These are phyloP conservation scores for Cephus sareptanus DNA, from an alignment of 2,888 invertebrate species.

Conservation along the genomic window DNA sequence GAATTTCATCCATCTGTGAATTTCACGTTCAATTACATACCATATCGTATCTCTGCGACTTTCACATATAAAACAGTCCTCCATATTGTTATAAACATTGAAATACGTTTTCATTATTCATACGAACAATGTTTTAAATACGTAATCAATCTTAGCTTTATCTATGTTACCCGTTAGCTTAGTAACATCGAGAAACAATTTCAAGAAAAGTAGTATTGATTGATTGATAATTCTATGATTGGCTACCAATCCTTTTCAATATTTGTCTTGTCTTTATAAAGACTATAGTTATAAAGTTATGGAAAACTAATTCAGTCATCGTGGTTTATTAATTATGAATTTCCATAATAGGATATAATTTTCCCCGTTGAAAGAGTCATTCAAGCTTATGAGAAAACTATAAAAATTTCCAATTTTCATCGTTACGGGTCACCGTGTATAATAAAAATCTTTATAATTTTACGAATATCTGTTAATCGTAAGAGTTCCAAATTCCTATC, in stretches of 20 bases:
- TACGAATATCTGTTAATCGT: neutral
- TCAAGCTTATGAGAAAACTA: neutral
- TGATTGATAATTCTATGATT: neutral
- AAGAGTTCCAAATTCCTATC: neutral
- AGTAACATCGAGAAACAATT: neutral
- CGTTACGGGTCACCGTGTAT: neutral
- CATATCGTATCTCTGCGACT: neutral
- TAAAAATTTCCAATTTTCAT: neutral
- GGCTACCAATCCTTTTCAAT: neutral
- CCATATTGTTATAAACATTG: neutral
- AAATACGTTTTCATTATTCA: neutral
- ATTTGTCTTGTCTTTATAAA: neutral
- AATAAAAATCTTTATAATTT: conserved; percentile 5
- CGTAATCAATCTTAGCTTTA: neutral
- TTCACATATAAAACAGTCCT: neutral
- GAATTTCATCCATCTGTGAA: neutral
- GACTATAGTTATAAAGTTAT: neutral
- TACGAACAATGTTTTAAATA: neutral
- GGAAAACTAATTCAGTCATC: neutral
- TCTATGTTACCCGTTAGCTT: neutral
- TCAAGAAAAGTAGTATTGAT: neutral
- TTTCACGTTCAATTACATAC: neutral
- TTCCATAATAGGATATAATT: too few species aligned
- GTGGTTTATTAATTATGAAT: too few species aligned
- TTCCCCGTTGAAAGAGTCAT: neutral